Evolutionary conservation across 2,888 invertebrate species (phyloP), one percentile per base, ranked within the genome.

Genomic region (Parnassius glacialis): DNA sequence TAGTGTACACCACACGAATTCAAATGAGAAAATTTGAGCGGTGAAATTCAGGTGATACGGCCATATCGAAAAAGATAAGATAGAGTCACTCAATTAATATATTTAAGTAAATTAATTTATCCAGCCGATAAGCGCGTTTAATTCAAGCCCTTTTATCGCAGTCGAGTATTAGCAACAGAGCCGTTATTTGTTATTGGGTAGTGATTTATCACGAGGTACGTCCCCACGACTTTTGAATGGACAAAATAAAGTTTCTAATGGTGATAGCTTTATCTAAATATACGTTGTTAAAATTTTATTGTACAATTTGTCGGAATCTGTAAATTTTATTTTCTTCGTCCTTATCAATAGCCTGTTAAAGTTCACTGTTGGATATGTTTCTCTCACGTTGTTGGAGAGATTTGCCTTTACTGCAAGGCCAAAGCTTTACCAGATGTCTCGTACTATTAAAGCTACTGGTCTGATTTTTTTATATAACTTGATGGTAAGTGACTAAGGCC

Each of bases 101-200:
- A 81, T 78, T 57, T 79, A 76, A 83, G 76, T 81, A 76, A 85
- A 83, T 85, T 82, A 83, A 83, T 85, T 80, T 78, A 73, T 74
- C 70, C 71, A 61, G 64, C 45, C 66, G 85, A 85, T 85, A 85
- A 82, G 67, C 56, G 56, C 65, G 65, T 81, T 81, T 78, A 80
- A 81, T 84, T 84, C 75, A 74, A 77, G 75, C 68, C 68, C 63
- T 68, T 76, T 78, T 87, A 86, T 81, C 80, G 57, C 34, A 51
- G 60, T 75, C 64, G 64, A 76, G 74, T 77, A 71, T 57, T 70
- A 67, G 70, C 72, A 71, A 70, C 60, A 65, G 65, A 70, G 64
- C 68, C 43, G 52, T 57, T 34, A 53, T 61, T 51, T 65, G 61
- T 63, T 65, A 63, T 59, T 64, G 51, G 58, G 65, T 52, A 54